Base-by-base conservation (phyloP, 2,113 vertebrate genomes). In the Cavia porcellus region DNA sequence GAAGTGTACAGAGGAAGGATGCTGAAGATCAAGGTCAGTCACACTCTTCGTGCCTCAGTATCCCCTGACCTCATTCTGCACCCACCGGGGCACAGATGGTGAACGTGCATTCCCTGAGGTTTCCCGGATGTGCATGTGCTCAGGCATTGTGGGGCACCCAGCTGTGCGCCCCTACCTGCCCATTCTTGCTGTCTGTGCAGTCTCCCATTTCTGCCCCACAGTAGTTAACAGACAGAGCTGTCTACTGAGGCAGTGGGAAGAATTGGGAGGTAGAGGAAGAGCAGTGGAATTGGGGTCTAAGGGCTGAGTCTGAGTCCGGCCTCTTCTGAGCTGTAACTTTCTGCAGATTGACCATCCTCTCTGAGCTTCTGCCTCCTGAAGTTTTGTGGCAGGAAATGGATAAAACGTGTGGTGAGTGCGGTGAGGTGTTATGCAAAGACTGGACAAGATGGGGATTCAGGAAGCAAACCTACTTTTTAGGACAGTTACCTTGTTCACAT, bases 101-200 rank as follows among this genome's bases (percentile, higher is more conserved):
- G 9, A 24, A 45, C 11, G 35, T 38, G 52, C 28, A 1, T 0
- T 11, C n/a, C 9, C 1, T 3, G 45, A 4, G 11, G 0, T 66
- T 13, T 28, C 1, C 61, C 0, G 15, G 32, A 38, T 22, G 89
- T 94, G 45, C 86, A 24, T 1, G 7, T 15, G 7, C 64, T 20
- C 32, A 11, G 45, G 19, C 4, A 1, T 68, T 24, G 0, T 5
- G 1, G 62, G 32, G 42, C n/a, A 22, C 24, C 45, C 38, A 86
- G 42, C 14, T 5, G 9, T 0, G 32, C 42, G 0, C 66, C 12
- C 8, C 5, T 38, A 0, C 85, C 70, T 38, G 75, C 32, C 45
- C 20, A 42, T 24, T 28, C 62, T 75, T 24, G 19, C 64, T 50
- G 45, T 7, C 35, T 96, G 61, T 28, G 13, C 32, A 24, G 15